These are phyloP conservation scores for Desoria tigrina DNA, from an alignment of 2,888 invertebrate species.

Conservation along the genomic window DNA sequence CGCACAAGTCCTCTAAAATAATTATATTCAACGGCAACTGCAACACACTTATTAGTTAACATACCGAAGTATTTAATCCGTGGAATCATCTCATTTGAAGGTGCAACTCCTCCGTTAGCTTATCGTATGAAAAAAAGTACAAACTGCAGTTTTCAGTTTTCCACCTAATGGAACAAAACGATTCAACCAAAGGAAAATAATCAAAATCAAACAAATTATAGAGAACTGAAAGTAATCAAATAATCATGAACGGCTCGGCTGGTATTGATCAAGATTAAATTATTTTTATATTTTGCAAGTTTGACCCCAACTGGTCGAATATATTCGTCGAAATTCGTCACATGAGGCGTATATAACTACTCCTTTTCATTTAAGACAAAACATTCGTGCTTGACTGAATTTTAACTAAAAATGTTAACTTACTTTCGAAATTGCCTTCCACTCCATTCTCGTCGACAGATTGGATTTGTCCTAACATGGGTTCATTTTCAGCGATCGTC, in stretches of 20 bases:
- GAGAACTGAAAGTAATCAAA: neutral
- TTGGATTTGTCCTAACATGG: constrained; percentile 1
- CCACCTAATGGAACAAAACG: constrained; percentile 1
- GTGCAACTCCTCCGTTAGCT: constrained; percentile 2
- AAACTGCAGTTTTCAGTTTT: neutral
- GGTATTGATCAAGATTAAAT: no score
- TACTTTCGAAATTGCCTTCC: constrained; percentile 3
- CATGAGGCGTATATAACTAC: no score
- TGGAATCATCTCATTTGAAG: neutral
- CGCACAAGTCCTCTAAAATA: no score
- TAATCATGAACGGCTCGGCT: neutral
- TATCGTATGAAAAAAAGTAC: constrained; percentile 10
- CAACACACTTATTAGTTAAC: no score
- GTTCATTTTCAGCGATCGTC: neutral
- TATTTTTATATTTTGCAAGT: no score
- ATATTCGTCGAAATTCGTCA: no score
- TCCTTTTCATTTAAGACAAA: neutral
- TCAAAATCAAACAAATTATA: neutral
- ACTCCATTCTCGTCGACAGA: constrained; percentile 2
- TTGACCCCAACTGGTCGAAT: no score
- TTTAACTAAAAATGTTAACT: neutral
- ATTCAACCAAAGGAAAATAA: neutral
- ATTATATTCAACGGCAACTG: no score
- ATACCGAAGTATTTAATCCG: constrained; percentile 10
- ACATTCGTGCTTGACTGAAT: no score